phyloP scores from a whole-genome alignment of 2,113 vertebrate species.

The Rhizomys pruinosus region DNA sequence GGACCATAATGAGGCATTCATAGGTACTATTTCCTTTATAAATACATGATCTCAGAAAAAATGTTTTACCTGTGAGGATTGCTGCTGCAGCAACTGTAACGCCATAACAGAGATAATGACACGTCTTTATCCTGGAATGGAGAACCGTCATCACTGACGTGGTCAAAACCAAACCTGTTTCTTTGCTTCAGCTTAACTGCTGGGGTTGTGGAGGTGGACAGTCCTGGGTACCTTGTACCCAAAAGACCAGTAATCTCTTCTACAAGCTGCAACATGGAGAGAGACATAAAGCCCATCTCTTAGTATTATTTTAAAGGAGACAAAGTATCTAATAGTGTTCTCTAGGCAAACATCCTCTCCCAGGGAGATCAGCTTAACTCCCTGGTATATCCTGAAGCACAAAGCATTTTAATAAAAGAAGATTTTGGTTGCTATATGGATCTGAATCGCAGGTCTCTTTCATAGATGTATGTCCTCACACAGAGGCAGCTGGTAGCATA shows the following conservation, averaged over 20 bases:
- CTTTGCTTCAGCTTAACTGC: conserved; percentile 60
- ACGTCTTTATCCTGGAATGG: background rate
- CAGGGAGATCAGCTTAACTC: conserved; percentile 77
- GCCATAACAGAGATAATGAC: background rate
- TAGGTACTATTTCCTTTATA: conserved; percentile 18
- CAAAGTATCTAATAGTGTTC: conserved; percentile 80
- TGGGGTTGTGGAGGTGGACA: rapidly evolving
- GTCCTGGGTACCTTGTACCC: rapidly evolving
- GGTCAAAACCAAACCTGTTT: rapidly evolving
- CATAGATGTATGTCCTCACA: background rate
- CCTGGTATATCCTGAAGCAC: conserved; percentile 71
- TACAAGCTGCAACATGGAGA: conserved; percentile 11
- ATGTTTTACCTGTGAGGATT: background rate
- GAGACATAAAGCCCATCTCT: conserved; percentile 75
- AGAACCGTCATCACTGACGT: background rate
- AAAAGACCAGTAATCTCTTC: background rate
- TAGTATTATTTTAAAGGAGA: conserved; percentile 81
- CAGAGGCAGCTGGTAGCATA: background rate
- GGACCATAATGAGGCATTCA: background rate
- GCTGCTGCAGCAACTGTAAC: conserved; percentile 4
- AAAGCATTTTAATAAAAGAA: conserved; percentile 82
- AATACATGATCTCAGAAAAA: conserved; percentile 10
- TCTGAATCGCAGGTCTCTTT: conserved; percentile 39
- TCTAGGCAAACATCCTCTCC: conserved; percentile 75
- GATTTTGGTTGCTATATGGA: conserved; percentile 65